Conservation (phyloP, 37 sponge, comb jelly and placozoan species). For the Hormiphora californensis region DNA sequence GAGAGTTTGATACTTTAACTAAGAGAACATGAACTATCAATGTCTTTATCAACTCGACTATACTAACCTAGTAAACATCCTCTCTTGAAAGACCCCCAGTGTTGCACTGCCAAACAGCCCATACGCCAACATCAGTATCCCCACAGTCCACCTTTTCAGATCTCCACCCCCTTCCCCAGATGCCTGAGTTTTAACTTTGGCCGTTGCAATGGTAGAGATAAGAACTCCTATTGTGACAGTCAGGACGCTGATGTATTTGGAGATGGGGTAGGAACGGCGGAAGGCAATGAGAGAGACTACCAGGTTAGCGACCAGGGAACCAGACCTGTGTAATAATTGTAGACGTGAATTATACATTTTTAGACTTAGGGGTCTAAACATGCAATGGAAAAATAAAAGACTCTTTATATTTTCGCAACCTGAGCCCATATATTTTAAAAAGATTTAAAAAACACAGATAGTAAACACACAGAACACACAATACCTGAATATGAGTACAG, state of each 20-base stretch:
- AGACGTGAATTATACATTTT: too few relatives aligned
- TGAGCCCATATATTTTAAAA: too few relatives aligned
- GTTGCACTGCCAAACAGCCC: slow-evolving; percentile 34
- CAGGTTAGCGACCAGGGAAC: slow-evolving; percentile 87
- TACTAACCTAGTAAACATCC: neutral
- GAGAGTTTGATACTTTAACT: too few relatives aligned
- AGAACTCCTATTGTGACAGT: slow-evolving; percentile 38
- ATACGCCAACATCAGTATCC: slow-evolving; percentile 31
- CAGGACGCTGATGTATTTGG: slow-evolving; percentile 20
- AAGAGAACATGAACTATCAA: too few relatives aligned
- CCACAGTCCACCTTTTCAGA: neutral
- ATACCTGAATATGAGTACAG: neutral
- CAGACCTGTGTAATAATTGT: too few relatives aligned
- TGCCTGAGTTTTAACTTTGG: neutral
- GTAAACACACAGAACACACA: too few relatives aligned
- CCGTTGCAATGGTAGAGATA: slow-evolving; percentile 19
- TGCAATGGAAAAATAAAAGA: too few relatives aligned
- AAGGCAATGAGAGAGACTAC: slow-evolving; percentile 50
- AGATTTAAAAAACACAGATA: too few relatives aligned
- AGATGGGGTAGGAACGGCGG: neutral
- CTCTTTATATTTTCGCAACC: too few relatives aligned
- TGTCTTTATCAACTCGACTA: too few relatives aligned
- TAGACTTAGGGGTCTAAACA: too few relatives aligned
- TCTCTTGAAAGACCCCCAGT: slow-evolving; percentile 29
- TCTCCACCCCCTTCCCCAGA: neutral